phyloP scores from a whole-genome alignment of 2,113 vertebrate species.

The Peromyscus maniculatus region DNA sequence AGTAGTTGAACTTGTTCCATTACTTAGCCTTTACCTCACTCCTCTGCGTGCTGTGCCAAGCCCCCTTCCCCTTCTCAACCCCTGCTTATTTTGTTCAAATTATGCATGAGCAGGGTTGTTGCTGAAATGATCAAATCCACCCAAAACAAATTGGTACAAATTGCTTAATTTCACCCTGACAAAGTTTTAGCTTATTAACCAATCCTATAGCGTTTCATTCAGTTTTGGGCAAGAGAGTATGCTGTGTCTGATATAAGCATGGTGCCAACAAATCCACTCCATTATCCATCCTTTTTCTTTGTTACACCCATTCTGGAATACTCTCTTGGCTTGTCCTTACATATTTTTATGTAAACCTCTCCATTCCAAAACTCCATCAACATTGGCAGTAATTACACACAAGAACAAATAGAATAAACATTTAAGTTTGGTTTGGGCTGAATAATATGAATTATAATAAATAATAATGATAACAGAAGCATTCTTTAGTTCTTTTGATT shows the following conservation, averaged over 20 bases:
- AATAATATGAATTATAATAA: not conserved
- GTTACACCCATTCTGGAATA: not conserved
- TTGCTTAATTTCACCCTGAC: not conserved
- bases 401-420: not conserved
- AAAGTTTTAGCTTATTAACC: not conserved
- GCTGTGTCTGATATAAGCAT: not conserved
- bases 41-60: not conserved
- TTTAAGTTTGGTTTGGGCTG: not conserved
- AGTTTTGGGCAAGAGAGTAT: not conserved
- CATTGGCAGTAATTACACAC: not conserved
- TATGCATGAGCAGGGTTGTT: not conserved
- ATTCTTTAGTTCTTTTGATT: not conserved
- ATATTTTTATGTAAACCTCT: constrained; percentile 25
- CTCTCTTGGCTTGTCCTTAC: not conserved
- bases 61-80: not conserved
- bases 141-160: not conserved
- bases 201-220: not conserved
- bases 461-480: not conserved
- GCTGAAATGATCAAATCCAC: not conserved
- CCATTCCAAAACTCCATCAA: not conserved
- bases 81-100: not conserved
- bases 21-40: not conserved
- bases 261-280: not conserved
- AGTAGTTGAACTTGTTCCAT: not conserved
- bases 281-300: not conserved